Percentiles rank a stretch among this genome's conserved stretches.
phyloP scores from a whole-genome alignment of 2,888 invertebrate genomes.

The Ischnus inquisitorius region DNA sequence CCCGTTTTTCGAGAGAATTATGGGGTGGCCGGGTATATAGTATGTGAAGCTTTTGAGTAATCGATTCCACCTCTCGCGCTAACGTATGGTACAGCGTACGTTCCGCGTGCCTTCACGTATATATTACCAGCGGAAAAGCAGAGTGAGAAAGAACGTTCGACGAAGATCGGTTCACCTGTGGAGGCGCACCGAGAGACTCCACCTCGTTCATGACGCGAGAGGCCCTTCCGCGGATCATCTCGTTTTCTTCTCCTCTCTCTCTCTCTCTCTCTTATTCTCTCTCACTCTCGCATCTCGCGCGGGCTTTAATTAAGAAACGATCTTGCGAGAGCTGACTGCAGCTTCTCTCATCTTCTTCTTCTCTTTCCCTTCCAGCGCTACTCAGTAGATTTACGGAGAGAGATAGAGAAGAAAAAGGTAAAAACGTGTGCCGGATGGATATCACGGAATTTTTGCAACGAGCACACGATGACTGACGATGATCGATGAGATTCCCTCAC shows the following conservation, averaged over 20 bases:
- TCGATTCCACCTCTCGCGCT: conserved; percentile 70
- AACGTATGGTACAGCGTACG: conserved; percentile 50
- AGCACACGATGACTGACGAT: conserved; percentile 78
- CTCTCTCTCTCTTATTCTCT: conserved; percentile 40
- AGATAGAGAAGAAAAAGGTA: conserved; percentile 40
- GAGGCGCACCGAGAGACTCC: conserved; percentile 60
- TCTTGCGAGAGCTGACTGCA: conserved; percentile 73
- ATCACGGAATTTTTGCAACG: conserved; percentile 74
- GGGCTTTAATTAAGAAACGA: conserved; percentile 80
- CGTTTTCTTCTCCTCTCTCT: conserved; percentile 32
- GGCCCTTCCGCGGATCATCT: conserved; percentile 62
- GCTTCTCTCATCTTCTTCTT: conserved; percentile 65
- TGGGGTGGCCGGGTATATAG: conserved; percentile 58
- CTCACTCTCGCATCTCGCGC: conserved; percentile 64
- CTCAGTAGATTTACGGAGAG: conserved; percentile 14
- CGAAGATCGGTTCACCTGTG: conserved; percentile 54
- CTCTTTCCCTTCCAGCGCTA: conserved; percentile 38
- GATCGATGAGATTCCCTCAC: conserved; percentile 78
- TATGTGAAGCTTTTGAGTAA: conserved; percentile 70
- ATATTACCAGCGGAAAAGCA: conserved; percentile 62
- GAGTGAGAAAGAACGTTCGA: conserved; percentile 46
- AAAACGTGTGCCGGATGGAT: conserved; percentile 62
- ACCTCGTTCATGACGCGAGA: conserved; percentile 68
- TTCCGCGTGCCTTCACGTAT: conserved; percentile 51
- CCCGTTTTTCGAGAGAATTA: conserved; percentile 67